Conservation (phyloP, 2,888 invertebrate genomes). For the Synergus japonicus region DNA sequence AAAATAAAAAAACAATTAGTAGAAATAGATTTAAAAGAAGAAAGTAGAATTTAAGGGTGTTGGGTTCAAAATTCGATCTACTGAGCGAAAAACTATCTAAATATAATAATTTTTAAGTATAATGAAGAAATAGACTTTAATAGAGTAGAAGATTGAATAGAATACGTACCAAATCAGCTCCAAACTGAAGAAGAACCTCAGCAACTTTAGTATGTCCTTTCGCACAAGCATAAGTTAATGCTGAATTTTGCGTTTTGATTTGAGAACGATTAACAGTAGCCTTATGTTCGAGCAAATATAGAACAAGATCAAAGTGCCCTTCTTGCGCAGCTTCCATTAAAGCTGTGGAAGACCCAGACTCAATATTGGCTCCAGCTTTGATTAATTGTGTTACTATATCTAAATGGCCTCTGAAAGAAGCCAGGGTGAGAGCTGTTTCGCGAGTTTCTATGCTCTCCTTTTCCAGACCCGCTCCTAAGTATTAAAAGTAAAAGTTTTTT, state of each 20-base stretch:
- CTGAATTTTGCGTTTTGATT: constrained; percentile 96
- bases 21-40: not conserved
- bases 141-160: not conserved
- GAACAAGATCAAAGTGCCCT: constrained; percentile 95
- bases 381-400: constrained; percentile 97
- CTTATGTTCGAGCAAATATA: constrained; percentile 89
- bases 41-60: not conserved
- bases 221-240: constrained; percentile 98
- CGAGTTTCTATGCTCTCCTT: constrained; percentile 99
- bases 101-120: too few relatives aligned
- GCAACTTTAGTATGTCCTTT: constrained; percentile 99
- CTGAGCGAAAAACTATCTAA: not conserved
- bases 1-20: not conserved
- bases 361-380: constrained; percentile 96
- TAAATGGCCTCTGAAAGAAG: constrained; percentile 96
- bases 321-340: constrained; percentile 99
- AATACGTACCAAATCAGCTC: constrained; percentile 87
- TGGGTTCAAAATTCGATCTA: too few relatives aligned
- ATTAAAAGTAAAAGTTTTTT: too few relatives aligned
- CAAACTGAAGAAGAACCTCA: constrained; percentile 92
- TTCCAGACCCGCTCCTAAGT: constrained; percentile 92
- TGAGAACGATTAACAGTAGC: constrained; percentile 93
- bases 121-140: not conserved
- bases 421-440: constrained; percentile 95
- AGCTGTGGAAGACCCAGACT: constrained; percentile 97